Evolutionary conservation across 2,888 invertebrate genomes (phyloP).

Genomic region (Torymus tubicola): DNA sequence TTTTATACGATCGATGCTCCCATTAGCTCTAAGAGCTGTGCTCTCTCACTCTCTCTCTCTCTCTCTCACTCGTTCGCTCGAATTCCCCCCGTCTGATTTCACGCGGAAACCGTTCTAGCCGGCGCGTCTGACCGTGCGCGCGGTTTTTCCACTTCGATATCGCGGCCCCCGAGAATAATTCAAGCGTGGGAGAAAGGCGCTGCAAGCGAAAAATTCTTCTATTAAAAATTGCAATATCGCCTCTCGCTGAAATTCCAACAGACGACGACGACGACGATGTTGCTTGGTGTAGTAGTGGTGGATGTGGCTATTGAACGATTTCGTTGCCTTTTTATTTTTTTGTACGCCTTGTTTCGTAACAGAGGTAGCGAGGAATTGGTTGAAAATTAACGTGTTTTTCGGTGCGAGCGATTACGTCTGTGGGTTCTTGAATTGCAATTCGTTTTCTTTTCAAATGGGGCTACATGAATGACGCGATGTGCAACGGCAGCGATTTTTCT

Average conservation of each 20-base stretch:
- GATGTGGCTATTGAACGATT: too few species aligned
- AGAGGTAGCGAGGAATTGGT: slow-evolving; percentile 7
- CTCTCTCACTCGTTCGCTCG: too few species aligned
- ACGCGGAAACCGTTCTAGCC: not conserved
- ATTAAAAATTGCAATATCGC: slow-evolving; percentile 54
- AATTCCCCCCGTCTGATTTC: slow-evolving; percentile 45
- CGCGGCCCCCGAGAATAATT: slow-evolving; percentile 30
- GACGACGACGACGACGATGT: too few species aligned
- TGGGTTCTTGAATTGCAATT: slow-evolving; percentile 2
- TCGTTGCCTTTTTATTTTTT: not conserved
- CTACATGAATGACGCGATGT: too few species aligned
- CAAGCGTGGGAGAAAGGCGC: slow-evolving; percentile 17
- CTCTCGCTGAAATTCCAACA: not conserved
- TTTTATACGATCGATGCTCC: slow-evolving; percentile 50
- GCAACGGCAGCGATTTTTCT: too few species aligned
- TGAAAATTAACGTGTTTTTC: slow-evolving; percentile 15
- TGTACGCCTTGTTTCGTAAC: not conserved
- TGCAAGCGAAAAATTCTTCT: slow-evolving; percentile 42
- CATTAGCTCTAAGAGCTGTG: slow-evolving; percentile 13
- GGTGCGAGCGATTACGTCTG: not conserved
- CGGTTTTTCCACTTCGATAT: slow-evolving; percentile 50
- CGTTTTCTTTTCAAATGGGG: too few species aligned
- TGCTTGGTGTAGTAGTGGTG: too few species aligned
- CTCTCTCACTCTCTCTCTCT: too few species aligned
- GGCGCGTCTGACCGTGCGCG: slow-evolving; percentile 30